phyloP scores from a whole-genome alignment of 2,113 vertebrate genomes.

The Ifrita kowaldi region DNA sequence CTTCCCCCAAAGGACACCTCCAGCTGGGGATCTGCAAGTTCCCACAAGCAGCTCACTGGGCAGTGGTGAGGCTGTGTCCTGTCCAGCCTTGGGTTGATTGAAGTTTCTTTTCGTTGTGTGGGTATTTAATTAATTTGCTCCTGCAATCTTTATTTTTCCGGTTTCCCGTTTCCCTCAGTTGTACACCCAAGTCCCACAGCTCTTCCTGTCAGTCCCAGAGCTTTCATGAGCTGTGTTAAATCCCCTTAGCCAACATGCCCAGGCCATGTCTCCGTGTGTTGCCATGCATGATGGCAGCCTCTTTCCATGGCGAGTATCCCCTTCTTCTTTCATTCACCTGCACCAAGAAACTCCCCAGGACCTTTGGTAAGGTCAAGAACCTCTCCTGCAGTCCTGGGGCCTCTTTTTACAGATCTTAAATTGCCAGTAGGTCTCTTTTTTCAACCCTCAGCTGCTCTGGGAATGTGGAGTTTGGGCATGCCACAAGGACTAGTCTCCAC shows the following conservation, averaged over 20 bases:
- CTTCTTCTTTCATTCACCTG: background rate
- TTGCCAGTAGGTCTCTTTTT: background rate
- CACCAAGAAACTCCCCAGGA: background rate
- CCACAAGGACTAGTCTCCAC: background rate
- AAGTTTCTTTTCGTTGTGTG: background rate
- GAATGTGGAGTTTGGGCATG: background rate
- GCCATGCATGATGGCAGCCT: too few species aligned
- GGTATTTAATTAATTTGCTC: background rate
- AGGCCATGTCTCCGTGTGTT: fast-evolving
- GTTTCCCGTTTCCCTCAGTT: fast-evolving
- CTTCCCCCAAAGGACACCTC: background rate
- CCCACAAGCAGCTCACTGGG: fast-evolving
- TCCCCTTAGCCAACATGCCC: background rate
- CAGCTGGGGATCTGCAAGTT: background rate
- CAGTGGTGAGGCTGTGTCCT: background rate
- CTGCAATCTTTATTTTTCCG: background rate
- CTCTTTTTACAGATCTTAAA: background rate
- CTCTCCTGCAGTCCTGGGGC: background rate
- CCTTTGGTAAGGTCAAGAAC: background rate
- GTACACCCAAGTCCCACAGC: background rate
- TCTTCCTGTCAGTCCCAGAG: background rate
- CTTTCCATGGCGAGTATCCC: fast-evolving
- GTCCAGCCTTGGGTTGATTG: background rate
- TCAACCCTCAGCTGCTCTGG: background rate
- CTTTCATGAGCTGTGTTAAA: background rate